Evolutionary conservation across 2,888 invertebrate species (phyloP), one percentile per base, ranked within the genome.

Genomic region (Sepioteuthis lessoniana): DNA sequence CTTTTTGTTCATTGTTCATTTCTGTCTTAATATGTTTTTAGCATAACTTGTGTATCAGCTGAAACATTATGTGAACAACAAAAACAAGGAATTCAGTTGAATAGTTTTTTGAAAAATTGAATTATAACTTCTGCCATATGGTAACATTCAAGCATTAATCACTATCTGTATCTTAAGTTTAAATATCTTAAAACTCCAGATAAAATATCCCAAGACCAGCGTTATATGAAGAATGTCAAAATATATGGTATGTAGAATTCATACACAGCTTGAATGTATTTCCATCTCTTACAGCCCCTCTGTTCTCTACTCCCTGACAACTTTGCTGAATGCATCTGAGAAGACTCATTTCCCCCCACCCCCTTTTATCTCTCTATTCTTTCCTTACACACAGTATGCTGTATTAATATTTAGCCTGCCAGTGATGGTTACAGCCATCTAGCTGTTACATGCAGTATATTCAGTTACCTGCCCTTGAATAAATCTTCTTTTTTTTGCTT

Each of bases 111-210:
- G 42, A 7, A 2, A n/a, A 16, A 76, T 76, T n/a, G 13, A 16
- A 76, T 35, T 16, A 76, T 16, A 10, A n/a, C 60, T 76, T 76
- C n/a, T 76, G 76, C 76, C 0, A 76, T 76, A 76, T 76, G 76
- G 76, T 76, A n/a, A 76, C n/a, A 10, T n/a, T 35, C n/a, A n/a
- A 76, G 76, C 16, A n/a, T n/a, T 76, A n/a, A 76, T 16, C 76
- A 76, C n/a, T 76, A 19, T 35, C n/a, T 76, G n/a, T 76, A 35
- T 76, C 76, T 76, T 76, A 76, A 76, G 76, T 76, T 13, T 76
- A 76, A 76, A 76, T 76, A n/a, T 76, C 76, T 76, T 76, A 76
- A 76, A 76, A 76, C 76, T 76, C 76, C 76, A 76, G 76, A 76
- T 76, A 76, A 76, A 76, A 10, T 35, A 76, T 76, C n/a, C 76